phyloP scores from a whole-genome alignment of 2,113 vertebrate genomes.

The Hypanus sabinus region DNA sequence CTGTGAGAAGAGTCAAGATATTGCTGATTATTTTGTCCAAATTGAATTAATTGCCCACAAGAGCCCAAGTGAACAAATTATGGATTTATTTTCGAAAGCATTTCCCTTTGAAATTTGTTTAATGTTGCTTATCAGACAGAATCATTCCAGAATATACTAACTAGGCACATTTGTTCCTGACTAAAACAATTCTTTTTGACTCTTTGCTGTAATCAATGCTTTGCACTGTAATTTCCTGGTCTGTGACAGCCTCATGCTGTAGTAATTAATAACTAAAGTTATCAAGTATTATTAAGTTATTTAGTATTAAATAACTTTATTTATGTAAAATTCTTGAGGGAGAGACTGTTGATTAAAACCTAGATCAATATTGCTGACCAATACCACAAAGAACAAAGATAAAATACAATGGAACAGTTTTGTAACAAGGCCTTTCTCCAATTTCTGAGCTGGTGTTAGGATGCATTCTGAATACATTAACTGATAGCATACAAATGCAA shows the following conservation, averaged over 20 bases:
- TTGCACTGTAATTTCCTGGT: not conserved
- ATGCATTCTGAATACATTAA: not conserved
- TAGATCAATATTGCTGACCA: not conserved
- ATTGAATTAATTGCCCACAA: conserved; percentile 19
- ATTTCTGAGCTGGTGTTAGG: not conserved
- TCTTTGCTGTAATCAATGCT: not conserved
- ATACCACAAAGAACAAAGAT: not conserved
- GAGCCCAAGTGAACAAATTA: not conserved
- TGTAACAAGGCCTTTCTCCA: not conserved
- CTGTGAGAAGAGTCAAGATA: not conserved
- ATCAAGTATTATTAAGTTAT: too few species aligned
- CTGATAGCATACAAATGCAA: not conserved
- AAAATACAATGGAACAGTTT: not conserved
- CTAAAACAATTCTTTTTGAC: not conserved
- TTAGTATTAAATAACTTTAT: not conserved
- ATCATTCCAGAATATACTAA: not conserved
- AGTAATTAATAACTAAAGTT: not conserved
- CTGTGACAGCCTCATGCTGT: not conserved
- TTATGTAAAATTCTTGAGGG: not conserved
- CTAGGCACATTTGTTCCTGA: not conserved
- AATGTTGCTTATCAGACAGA: not conserved
- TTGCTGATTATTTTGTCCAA: not conserved
- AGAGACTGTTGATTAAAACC: not conserved
- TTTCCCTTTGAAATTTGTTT: not conserved
- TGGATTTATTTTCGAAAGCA: not conserved